These are phyloP conservation scores for Papilio polyxenes DNA, from an alignment of 1,140 invertebrate genomes.

Conservation along the genomic window DNA sequence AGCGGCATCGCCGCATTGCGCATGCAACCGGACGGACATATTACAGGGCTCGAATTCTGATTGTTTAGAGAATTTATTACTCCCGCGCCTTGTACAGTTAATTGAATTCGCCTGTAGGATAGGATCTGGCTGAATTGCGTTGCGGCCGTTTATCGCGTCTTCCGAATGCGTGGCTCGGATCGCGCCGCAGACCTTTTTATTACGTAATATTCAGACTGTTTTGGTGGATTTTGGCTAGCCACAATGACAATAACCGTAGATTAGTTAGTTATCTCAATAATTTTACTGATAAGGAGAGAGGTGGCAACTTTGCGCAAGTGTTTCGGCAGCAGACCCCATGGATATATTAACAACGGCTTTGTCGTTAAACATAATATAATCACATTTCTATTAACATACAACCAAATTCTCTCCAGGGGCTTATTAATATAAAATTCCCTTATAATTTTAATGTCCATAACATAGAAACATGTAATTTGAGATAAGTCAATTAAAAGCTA, in stretches of 20 bases:
- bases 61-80: conserved; percentile 81
- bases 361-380: not conserved
- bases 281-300: not conserved
- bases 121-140: conserved; percentile 69
- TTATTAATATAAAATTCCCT: not conserved
- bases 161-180: conserved; percentile 58
- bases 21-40: conserved; percentile 77
- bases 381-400: conserved; percentile 15
- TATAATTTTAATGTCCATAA: conserved; percentile 11
- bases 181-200: conserved; percentile 54
- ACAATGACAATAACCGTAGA: not conserved
- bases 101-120: conserved; percentile 78
- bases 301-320: not conserved
- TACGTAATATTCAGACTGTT: conserved; percentile 39
- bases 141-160: conserved; percentile 68
- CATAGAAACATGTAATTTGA: conserved; percentile 31
- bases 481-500: conserved; percentile 31
- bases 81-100: conserved; percentile 78
- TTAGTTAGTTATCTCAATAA: not conserved
- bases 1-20: conserved; percentile 71
- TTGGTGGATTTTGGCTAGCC: conserved; percentile 39
- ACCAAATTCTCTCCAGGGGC: not conserved
- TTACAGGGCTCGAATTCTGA: conserved; percentile 79
- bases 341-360: not conserved
- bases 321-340: not conserved